phyloP scores from a whole-genome alignment of 2,797 vertebrate genomes.

The Artibeus jamaicensis region DNA sequence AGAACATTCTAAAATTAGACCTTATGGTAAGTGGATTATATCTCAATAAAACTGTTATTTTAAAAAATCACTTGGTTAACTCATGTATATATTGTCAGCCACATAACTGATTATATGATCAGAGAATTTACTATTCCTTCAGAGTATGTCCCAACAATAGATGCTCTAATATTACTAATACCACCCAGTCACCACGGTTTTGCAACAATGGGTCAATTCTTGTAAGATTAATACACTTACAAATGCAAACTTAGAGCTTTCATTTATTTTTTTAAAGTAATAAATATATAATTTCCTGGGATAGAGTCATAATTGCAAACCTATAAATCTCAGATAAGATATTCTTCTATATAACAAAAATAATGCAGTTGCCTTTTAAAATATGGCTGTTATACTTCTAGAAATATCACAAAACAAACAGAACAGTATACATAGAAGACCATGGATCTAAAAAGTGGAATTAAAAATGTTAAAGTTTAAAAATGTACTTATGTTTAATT shows the following conservation, averaged over 20 bases:
- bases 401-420: conserved; percentile 15
- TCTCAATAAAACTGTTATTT: background rate
- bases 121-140: background rate
- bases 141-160: background rate
- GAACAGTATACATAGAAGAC: background rate
- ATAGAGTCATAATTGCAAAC: background rate
- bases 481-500: conserved; percentile 29
- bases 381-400: conserved; percentile 13
- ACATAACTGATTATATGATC: background rate
- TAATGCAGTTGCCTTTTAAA: background rate
- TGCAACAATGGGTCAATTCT: background rate
- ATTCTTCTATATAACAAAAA: conserved; percentile 44
- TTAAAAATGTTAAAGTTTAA: background rate
- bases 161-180: background rate
- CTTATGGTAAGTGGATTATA: background rate
- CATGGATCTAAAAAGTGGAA: background rate
- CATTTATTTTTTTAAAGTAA: background rate
- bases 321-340: background rate
- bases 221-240: background rate
- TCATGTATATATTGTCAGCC: background rate
- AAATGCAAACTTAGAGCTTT: background rate
- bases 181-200: background rate
- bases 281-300: background rate
- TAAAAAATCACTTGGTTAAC: background rate
- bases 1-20: background rate